Conservation (phyloP, 1,140 invertebrate species). For the Drosophila ficusphila region DNA sequence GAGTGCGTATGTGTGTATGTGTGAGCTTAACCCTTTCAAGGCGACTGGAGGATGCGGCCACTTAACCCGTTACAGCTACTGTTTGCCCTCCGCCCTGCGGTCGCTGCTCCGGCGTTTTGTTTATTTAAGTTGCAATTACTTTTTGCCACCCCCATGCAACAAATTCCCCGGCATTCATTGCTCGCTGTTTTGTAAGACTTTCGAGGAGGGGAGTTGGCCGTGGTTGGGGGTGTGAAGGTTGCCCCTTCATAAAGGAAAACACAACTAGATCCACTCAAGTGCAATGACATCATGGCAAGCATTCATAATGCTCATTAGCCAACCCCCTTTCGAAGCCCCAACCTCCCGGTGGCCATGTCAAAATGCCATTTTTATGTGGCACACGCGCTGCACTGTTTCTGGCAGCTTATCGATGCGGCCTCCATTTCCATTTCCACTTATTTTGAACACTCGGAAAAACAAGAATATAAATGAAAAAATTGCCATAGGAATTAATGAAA, state of each 20-base stretch:
- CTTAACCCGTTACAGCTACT: constrained; percentile 52
- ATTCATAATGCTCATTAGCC: constrained; percentile 68
- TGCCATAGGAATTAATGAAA: too few species aligned
- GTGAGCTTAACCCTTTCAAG: constrained; percentile 39
- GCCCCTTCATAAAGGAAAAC: constrained; percentile 5
- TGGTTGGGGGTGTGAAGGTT: constrained; percentile 24
- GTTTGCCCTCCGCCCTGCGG: constrained; percentile 51
- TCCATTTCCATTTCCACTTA: not conserved
- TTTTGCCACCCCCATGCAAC: constrained; percentile 58
- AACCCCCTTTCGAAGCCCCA: constrained; percentile 5
- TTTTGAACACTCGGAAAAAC: constrained; percentile 10
- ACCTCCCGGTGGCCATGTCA: constrained; percentile 54
- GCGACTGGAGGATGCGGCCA: constrained; percentile 57
- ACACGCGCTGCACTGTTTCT: constrained; percentile 54
- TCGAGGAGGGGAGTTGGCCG: not conserved
- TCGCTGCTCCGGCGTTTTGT: constrained; percentile 56
- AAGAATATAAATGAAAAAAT: not conserved
- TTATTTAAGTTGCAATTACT: constrained; percentile 79
- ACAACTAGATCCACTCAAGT: constrained; percentile 59
- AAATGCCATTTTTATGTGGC: constrained; percentile 63
- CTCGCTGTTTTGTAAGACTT: constrained; percentile 27
- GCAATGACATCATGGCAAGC: constrained; percentile 63
- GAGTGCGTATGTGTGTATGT: too few species aligned
- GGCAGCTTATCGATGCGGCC: constrained; percentile 62
- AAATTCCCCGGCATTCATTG: constrained; percentile 48